These are phyloP conservation scores for Centroberyx gerrardi DNA, from an alignment of 2,797 vertebrate genomes.

Conservation along the genomic window DNA sequence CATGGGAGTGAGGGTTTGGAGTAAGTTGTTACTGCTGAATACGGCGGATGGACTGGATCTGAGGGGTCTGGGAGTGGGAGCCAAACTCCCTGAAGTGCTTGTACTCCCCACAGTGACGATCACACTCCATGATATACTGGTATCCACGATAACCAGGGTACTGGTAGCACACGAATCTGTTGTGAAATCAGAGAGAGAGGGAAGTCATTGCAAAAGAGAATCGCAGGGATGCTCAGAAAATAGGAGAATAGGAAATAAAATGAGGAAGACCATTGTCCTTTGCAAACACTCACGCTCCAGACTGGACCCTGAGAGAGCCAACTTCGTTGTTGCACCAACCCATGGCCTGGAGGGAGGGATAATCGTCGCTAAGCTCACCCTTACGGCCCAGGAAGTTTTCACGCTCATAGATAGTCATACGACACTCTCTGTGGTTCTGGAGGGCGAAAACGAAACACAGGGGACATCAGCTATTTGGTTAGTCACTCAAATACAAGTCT, in stretches of 20 bases:
- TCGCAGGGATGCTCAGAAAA: background rate
- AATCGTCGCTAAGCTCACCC: constrained; percentile 93
- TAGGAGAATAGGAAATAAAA: background rate
- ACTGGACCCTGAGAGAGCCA: constrained; percentile 91
- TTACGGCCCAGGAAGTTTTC: constrained; percentile 96
- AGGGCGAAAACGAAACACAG: background rate
- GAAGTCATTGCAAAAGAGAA: constrained; percentile 33
- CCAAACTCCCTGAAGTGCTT: constrained; percentile 95
- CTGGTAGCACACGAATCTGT: constrained; percentile 95
- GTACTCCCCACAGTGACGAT: constrained; percentile 92
- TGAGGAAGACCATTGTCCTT: background rate
- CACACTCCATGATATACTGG: constrained; percentile 95
- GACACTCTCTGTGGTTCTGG: constrained; percentile 88
- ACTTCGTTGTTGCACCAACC: constrained; percentile 96
- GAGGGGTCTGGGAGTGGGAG: constrained; percentile 93
- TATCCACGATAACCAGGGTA: constrained; percentile 95
- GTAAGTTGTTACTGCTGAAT: constrained; percentile 91
- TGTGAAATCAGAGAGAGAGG: constrained; percentile 27
- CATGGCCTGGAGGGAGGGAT: constrained; percentile 91
- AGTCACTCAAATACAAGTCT: background rate
- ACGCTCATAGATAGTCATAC: constrained; percentile 87
- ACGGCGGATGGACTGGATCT: constrained; percentile 95
- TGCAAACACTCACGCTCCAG: constrained; percentile 90
- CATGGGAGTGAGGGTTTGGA: constrained; percentile 34
- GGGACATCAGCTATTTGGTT: background rate